A percentile compares a stretch with the other conserved stretches of the same genome.
Conservation (phyloP, 2,888 invertebrate species). For the Drosophila lutescens region DNA sequence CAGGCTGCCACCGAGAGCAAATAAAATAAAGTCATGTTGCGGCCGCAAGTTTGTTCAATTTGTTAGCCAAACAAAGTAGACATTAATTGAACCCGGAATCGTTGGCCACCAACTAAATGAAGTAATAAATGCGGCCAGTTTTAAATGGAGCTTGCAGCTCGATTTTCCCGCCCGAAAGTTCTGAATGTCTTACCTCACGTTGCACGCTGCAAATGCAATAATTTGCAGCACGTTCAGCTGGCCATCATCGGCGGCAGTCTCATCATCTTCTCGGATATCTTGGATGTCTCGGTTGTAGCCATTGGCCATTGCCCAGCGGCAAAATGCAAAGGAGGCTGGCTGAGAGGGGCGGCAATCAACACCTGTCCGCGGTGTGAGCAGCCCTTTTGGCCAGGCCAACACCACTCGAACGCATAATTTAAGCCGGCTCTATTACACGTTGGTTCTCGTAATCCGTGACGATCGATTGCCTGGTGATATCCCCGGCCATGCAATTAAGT, state of each 20-base stretch:
- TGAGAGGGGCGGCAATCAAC: constrained; percentile 74
- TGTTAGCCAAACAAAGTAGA: constrained; percentile 72
- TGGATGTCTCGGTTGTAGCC: constrained; percentile 8
- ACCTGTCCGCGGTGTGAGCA: constrained; percentile 71
- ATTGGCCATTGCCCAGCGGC: constrained; percentile 35
- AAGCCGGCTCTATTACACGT: constrained; percentile 63
- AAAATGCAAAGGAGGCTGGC: constrained; percentile 36
- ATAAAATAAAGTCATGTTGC: constrained; percentile 69
- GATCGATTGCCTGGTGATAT: constrained; percentile 74
- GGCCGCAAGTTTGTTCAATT: constrained; percentile 71
- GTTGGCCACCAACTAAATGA: constrained; percentile 47
- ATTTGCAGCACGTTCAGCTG: constrained; percentile 81
- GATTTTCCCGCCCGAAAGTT: not conserved
- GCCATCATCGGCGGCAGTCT: constrained; percentile 47
- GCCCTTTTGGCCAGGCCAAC: constrained; percentile 32
- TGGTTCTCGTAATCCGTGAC: constrained; percentile 75
- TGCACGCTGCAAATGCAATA: constrained; percentile 81
- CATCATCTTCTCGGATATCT: constrained; percentile 27
- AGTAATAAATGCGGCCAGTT: constrained; percentile 25
- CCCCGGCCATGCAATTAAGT: constrained; percentile 75
- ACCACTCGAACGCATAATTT: constrained; percentile 66
- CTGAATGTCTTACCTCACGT: constrained; percentile 49
- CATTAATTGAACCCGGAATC: constrained; percentile 72
- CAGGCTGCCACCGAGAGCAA: constrained; percentile 26
- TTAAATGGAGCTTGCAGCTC: not conserved